phyloP scores from a whole-genome alignment of 1,140 invertebrate species.

The Neodiprion fabricii region DNA sequence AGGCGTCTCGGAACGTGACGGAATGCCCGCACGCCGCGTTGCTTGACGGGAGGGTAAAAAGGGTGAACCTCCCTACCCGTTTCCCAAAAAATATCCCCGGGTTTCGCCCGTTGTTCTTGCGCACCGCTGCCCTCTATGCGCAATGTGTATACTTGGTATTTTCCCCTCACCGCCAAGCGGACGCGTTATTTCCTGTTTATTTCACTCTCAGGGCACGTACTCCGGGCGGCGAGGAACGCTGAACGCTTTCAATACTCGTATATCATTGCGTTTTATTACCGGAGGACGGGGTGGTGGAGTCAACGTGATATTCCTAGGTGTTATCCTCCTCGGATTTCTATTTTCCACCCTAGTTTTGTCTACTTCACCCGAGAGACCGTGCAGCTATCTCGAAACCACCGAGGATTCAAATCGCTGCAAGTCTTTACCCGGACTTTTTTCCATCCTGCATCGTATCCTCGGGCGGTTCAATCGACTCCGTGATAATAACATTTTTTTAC shows the following conservation, averaged over 20 bases:
- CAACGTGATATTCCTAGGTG: not conserved
- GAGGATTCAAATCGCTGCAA: not conserved
- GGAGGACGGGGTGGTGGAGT: constrained; percentile 1
- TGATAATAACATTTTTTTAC: too few species aligned
- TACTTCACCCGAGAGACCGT: not conserved
- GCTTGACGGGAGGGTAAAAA: too few species aligned
- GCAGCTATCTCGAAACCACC: not conserved
- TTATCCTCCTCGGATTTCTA: not conserved
- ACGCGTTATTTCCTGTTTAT: not conserved
- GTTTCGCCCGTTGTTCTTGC: too few species aligned
- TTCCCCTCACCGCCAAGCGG: too few species aligned
- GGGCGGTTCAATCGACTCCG: too few species aligned
- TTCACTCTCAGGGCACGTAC: constrained; percentile 22
- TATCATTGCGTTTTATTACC: constrained; percentile 28
- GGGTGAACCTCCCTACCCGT: too few species aligned
- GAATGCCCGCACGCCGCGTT: too few species aligned
- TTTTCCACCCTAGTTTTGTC: not conserved
- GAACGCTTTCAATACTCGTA: constrained; percentile 39
- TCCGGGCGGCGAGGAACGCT: not conserved
- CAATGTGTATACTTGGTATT: too few species aligned
- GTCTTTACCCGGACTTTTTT: not conserved
- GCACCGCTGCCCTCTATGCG: too few species aligned
- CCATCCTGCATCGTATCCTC: not conserved
- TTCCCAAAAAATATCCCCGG: too few species aligned
- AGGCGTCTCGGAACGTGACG: too few species aligned